Conservation (phyloP, 2,888 invertebrate species). For the Aethes cnicana region DNA sequence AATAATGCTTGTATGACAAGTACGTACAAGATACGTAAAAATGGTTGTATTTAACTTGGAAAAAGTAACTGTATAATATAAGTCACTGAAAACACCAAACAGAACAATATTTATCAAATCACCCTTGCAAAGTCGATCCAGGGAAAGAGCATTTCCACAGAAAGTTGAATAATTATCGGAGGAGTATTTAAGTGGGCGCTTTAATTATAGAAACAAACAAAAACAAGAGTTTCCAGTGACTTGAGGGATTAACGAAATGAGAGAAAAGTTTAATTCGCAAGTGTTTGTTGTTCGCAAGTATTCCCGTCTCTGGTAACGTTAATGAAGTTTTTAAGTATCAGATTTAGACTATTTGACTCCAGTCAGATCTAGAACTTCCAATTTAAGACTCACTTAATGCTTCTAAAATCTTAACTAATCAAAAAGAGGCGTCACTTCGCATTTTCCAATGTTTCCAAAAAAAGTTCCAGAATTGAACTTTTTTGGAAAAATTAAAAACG, state of each 20-base stretch:
- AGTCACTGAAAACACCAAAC: not conserved
- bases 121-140: conserved; percentile 56
- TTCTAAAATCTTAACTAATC: no score
- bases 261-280: conserved; percentile 54
- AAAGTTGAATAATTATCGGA: conserved; percentile 66
- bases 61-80: no score
- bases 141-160: conserved; percentile 52
- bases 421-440: no score
- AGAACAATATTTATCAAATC: conserved; percentile 18
- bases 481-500: not conserved
- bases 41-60: no score
- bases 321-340: conserved; percentile 45
- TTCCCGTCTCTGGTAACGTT: conserved; percentile 23
- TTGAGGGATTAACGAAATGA: conserved; percentile 57
- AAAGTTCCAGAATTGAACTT: not conserved
- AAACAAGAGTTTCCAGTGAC: conserved; percentile 65
- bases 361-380: conserved; percentile 22
- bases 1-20: no score
- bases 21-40: no score
- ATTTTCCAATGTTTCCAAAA: no score
- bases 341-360: conserved; percentile 34
- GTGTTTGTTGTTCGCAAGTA: conserved; percentile 47
- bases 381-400: no score
- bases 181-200: conserved; percentile 65
- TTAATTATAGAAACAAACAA: conserved; percentile 78